phyloP scores from a whole-genome alignment of 2,888 invertebrate genomes.

The Thecocarcelia acutangulata region DNA sequence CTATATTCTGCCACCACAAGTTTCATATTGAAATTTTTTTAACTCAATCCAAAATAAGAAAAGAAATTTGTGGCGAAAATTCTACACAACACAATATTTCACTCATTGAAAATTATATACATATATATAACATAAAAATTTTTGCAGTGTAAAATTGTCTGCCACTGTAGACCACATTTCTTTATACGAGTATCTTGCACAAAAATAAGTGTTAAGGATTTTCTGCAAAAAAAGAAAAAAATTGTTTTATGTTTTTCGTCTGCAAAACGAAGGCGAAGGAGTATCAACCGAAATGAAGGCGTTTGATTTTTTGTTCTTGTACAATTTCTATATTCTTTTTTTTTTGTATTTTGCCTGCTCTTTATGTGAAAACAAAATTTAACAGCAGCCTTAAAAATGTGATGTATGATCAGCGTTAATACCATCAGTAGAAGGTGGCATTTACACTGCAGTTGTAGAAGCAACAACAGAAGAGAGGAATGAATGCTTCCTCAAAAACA shows the following conservation, averaged over 20 bases:
- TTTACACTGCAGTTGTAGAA: neutral
- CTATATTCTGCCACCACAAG: too few species aligned
- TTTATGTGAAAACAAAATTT: constrained; percentile 46
- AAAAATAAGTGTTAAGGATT: constrained; percentile 29
- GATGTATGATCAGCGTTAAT: constrained; percentile 62
- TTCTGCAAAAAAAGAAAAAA: constrained; percentile 16
- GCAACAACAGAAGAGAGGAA: neutral
- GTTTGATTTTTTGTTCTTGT: constrained; percentile 22
- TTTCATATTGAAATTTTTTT: too few species aligned
- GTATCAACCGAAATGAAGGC: constrained; percentile 42
- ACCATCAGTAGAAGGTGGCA: constrained; percentile 34
- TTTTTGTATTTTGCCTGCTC: constrained; percentile 8
- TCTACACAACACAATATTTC: constrained; percentile 10
- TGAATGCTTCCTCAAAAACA: neutral
- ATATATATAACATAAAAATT: too few species aligned
- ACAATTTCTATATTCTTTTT: constrained; percentile 1
- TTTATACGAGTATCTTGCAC: neutral
- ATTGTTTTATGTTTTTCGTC: neutral
- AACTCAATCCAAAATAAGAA: neutral
- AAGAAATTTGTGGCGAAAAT: neutral
- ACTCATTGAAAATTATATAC: too few species aligned
- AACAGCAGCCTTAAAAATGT: constrained; percentile 57
- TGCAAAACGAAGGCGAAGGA: constrained; percentile 13
- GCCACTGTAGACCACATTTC: neutral
- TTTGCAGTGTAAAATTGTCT: neutral